Evolutionary conservation across 2,888 invertebrate species (phyloP).

Genomic region (Selenia dentaria): DNA sequence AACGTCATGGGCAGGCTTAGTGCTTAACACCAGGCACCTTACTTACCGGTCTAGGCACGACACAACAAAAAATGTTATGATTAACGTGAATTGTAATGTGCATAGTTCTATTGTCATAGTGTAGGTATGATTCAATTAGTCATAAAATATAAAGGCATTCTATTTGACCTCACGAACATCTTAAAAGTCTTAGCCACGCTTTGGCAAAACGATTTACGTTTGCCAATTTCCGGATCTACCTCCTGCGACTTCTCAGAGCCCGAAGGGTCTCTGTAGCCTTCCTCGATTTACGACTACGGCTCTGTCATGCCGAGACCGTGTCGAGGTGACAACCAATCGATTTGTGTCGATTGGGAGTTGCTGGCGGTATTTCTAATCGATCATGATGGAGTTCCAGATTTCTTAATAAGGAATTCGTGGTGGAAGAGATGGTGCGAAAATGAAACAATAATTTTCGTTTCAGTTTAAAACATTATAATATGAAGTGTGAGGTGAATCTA

Average conservation of each 20-base stretch:
- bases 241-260: constrained; percentile 1
- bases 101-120: no score
- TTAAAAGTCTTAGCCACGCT: constrained; percentile 21
- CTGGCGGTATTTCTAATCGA: constrained; percentile 6
- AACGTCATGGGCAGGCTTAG: no score
- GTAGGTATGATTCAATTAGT: no score
- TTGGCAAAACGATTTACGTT: constrained; percentile 30
- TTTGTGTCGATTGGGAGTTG: constrained; percentile 27
- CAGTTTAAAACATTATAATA: no score
- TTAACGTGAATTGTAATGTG: no score
- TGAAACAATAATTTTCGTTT: no score
- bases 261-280: constrained; percentile 1
- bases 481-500: no score
- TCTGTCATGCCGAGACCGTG: constrained; percentile 24
- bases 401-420: no score
- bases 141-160: constrained; percentile 2
- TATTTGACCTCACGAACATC: constrained; percentile 3
- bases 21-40: no score
- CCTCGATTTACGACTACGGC: constrained; percentile 27
- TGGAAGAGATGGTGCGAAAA: no score
- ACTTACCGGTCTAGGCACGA: no score
- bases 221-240: constrained; percentile 29
- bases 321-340: constrained; percentile 29
- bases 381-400: constrained; percentile 5
- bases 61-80: no score